Base-by-base conservation (phyloP, 2,888 invertebrate genomes). In the Ochropacha duplaris region DNA sequence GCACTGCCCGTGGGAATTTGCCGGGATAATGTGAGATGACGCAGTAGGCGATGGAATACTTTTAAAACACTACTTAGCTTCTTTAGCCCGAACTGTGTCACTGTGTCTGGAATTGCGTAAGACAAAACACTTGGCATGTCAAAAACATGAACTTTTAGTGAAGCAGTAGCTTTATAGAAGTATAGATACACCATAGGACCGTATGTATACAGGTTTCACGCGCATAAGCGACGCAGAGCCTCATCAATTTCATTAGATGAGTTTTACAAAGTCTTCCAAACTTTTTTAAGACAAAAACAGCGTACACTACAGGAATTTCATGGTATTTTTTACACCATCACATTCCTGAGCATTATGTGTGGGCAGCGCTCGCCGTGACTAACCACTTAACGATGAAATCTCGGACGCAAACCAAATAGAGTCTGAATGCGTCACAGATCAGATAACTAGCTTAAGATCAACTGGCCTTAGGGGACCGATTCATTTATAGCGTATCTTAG, bases 1-100 rank as follows among this genome's bases (percentile, higher is more conserved):
- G 68, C 34, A 34, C 58, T 49, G 54, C 71, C 74, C 83, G 83
- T 84, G 83, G 80, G 82, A 84, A 79, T 65, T 72, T 65, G 64
- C 65, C 62, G 68, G 63, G 64, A 63, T 62, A 66, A 66, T 68
- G 67, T 64, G 62, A 65, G 69, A 74, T 79, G 79, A 80, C 78
- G 78, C 69, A 77, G 78, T 72, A 69, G 54, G 58, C 65, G 64
- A 49, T 62, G 64, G 61, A 69, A 72, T 73, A 67, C 68, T 72
- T 14, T 76, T 63, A 59, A 72, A 72, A 71, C 66, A 65, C n/a
- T 36, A 36, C 36, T 12, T 12, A 2, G 31, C 31, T 31, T 31
- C 12, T 31, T 31, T 36, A n/a, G n/a, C 36, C 36, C n/a, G 34
- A 34, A 34, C 34, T 69, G 65, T 65, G 62, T 64, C 67, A 68